Percentiles rank a stretch among this genome's conserved stretches.
Evolutionary conservation across 2,797 vertebrate species (phyloP).

Genomic region (Lepus townsendii): DNA sequence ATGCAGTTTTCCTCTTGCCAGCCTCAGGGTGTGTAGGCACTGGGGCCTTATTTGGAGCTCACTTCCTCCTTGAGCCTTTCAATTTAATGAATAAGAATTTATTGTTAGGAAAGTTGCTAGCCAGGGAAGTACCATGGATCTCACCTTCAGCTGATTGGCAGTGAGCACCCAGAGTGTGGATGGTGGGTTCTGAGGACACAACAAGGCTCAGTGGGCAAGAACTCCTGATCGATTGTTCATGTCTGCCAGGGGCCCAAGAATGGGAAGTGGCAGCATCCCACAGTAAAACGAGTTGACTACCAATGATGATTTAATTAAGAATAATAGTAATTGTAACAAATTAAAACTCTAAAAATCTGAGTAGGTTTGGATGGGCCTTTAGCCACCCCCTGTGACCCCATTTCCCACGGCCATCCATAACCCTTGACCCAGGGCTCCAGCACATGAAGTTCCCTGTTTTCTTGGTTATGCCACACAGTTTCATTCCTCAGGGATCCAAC

Average conservation of each 20-base stretch:
- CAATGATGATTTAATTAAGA: not conserved
- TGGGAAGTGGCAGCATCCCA: not conserved
- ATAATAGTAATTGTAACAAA: not conserved
- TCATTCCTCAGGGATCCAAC: not conserved
- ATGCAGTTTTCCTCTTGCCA: not conserved
- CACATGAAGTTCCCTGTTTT: not conserved
- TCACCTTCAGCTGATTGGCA: not conserved
- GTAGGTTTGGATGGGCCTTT: not conserved
- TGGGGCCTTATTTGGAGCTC: not conserved
- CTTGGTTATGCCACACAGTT: not conserved
- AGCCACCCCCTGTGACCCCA: not conserved
- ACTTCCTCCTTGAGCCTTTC: not conserved
- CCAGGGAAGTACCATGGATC: not conserved
- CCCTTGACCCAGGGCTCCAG: not conserved
- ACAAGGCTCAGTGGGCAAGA: not conserved
- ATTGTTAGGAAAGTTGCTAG: not conserved
- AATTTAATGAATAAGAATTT: not conserved
- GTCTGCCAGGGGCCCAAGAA: slow-evolving; percentile 19
- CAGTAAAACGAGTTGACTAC: not conserved
- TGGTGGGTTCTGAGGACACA: not conserved
- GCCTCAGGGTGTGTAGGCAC: too few relatives aligned
- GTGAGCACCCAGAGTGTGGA: not conserved
- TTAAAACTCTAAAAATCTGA: not conserved
- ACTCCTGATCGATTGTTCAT: slow-evolving; percentile 6
- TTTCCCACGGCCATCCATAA: fast-evolving